Base-by-base conservation (phyloP, 2,888 invertebrate genomes). In the Strigamia crassipes region DNA sequence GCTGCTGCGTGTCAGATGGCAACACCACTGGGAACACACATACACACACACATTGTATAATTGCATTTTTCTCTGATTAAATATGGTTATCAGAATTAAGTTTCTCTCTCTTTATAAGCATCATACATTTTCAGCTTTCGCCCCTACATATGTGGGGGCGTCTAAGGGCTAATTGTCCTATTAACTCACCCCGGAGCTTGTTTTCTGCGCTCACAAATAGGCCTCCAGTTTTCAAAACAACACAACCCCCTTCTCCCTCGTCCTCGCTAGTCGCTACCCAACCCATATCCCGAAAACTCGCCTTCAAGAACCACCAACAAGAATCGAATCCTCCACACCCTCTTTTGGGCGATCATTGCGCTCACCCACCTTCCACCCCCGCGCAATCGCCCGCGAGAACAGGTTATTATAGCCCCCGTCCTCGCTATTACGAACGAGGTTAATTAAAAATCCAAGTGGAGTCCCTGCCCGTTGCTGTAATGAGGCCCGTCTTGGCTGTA, bases 81-180 rank as follows among this genome's bases (percentile, higher is more conserved):
- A 79, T 41, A 79, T 79, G 56, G 42, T 79, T 79, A 79, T 79
- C 42, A 42, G 79, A 79, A 79, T 79, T 79, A 79, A 79, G 79
- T 79, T 79, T 79, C 79, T 79, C 41, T 78, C 79, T 79, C 42
- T 79, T 79, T 79, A 41, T 79, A 23, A 79, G 34, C 79, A 15
- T 79, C 79, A 41, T 42, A 34, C 42, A 27, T 79, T 79, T 42
- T 42, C 42, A 31, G 78, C 78, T 34, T 31, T 38, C 78, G 78
- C 38, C 34, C 27, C 18, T 77, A 34, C 78, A 77, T 23, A 34
- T 56, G 56, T 56, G 56, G 56, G 56, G 56, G 56, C 56, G 56
- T 56, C 56, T 56, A 56, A 56, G 56, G 56, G 56, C 31, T 77
- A 77, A 79, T 79, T 79, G 79, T 41, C 42, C 23, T 79, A 38